Conservation (phyloP, 2,888 invertebrate genomes). For the Spodoptera littoralis region DNA sequence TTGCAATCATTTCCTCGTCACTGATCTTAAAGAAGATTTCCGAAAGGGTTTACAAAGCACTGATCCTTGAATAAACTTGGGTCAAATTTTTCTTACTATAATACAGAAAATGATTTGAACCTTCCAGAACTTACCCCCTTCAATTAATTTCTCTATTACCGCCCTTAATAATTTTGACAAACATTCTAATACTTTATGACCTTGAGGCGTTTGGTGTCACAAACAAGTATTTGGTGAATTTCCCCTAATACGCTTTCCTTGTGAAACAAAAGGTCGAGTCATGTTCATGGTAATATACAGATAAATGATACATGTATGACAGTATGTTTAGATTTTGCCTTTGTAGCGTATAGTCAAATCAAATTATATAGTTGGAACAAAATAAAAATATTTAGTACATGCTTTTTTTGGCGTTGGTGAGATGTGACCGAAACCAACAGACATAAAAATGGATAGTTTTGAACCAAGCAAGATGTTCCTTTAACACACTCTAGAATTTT, state of each 20-base stretch:
- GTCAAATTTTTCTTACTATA: neutral
- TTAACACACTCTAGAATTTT: no score
- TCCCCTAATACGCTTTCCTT: constrained; percentile 36
- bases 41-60: constrained; percentile 8
- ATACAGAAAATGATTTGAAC: neutral
- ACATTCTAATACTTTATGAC: neutral
- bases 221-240: constrained; percentile 10
- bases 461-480: no score
- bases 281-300: constrained; percentile 1
- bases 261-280: constrained; percentile 34
- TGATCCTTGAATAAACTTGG: neutral
- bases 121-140: neutral
- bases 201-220: neutral
- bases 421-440: no score
- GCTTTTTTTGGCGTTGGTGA: no score
- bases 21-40: neutral
- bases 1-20: constrained; percentile 14
- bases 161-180: neutral
- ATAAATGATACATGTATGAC: no score
- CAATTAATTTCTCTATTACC: constrained; percentile 5
- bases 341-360: no score
- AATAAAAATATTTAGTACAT: no score
- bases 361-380: no score
- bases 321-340: no score
- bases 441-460: no score